Evolutionary conservation across 2,113 vertebrate species (phyloP), one percentile per base, ranked within the genome.

Genomic region (Macrotus californicus): DNA sequence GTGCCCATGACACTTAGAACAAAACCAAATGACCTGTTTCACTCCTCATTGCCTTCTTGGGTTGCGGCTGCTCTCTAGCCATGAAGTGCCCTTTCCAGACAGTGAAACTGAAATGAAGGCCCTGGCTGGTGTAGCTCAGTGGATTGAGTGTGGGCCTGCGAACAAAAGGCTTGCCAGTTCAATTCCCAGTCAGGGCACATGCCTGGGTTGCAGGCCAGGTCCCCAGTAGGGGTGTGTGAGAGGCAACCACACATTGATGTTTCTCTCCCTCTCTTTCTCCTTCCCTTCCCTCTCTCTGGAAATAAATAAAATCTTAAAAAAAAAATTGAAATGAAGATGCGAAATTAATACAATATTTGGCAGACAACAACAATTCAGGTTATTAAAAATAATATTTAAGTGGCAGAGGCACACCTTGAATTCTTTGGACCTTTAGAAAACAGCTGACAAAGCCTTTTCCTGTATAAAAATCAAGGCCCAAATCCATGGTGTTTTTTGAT

Each of bases 391-490:
- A 26, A 50, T 39, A 85, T 46, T 91, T 75, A 83, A 89, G 75
- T 77, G 91, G 80, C 41, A 94, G 59, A 79, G 61, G 79, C 26
- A 73, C 9, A 12, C 39, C 66, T 95, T 95, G 31, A 76, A 76
- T 81, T 39, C 61, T 43, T 77, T 56, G 75, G 56, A 16, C 86
- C 26, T 70, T 93, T 66, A 85, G 84, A 86, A 96, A 94, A 91
- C 79, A 83, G 41, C 2, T 39, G 67, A 89, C 61, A 84, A 89
- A 88, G 84, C 24, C 52, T n/a, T 91, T 87, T 94, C 61, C 41
- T 84, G n/a, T 91, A 81, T 95, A 83, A 87, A 90, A 96, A 81
- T 80, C 70, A 91, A 92, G 91, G 86, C 70, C 79, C 64, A 84
- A 50, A 54, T 84, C 1, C 59, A 67, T 86, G 87, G 34, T 94